A percentile compares a stretch with the other conserved stretches of the same genome.
Conservation (phyloP, 2,797 vertebrate species). For the Rhinichthys osculus region DNA sequence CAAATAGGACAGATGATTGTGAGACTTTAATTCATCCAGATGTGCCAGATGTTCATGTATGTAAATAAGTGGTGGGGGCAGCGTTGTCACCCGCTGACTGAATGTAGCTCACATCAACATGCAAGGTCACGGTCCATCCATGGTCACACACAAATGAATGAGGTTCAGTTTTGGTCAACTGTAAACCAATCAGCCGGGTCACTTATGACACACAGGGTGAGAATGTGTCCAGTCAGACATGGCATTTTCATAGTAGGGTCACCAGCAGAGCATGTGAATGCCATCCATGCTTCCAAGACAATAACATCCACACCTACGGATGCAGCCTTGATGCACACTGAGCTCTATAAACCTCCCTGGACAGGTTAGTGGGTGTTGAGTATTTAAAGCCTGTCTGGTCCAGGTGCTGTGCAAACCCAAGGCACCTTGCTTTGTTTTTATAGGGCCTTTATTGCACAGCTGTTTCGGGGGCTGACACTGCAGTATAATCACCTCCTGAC, state of each 20-base stretch:
- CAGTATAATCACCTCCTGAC: conserved; percentile 71
- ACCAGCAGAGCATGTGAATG: not conserved
- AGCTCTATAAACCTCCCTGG: conserved; percentile 51
- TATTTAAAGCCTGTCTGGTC: conserved; percentile 79
- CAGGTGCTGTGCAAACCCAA: conserved; percentile 73
- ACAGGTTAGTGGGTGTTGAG: conserved; percentile 57
- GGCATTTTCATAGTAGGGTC: conserved; percentile 3
- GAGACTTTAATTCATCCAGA: conserved; percentile 56
- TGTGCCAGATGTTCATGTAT: conserved; percentile 58
- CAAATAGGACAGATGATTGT: conserved; percentile 32
- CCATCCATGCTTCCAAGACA: not conserved
- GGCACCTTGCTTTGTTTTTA: conserved; percentile 76
- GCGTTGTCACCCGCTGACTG: conserved; percentile 4
- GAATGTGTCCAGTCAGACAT: not conserved
- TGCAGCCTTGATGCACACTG: conserved; percentile 9
- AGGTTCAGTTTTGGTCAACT: not conserved
- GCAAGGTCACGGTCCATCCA: conserved; percentile 39
- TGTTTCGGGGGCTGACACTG: conserved; percentile 74
- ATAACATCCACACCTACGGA: conserved; percentile 18
- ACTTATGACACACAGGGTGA: conserved; percentile 9
- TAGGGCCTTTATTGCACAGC: conserved; percentile 79
- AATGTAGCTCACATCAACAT: conserved; percentile 15
- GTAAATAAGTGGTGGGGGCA: conserved; percentile 6
- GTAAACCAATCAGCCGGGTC: conserved; percentile 24
- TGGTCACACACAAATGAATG: conserved; percentile 6